These are phyloP conservation scores for Gallinago paraguaiae DNA, from an alignment of 2,113 vertebrate genomes.

Conservation along the genomic window DNA sequence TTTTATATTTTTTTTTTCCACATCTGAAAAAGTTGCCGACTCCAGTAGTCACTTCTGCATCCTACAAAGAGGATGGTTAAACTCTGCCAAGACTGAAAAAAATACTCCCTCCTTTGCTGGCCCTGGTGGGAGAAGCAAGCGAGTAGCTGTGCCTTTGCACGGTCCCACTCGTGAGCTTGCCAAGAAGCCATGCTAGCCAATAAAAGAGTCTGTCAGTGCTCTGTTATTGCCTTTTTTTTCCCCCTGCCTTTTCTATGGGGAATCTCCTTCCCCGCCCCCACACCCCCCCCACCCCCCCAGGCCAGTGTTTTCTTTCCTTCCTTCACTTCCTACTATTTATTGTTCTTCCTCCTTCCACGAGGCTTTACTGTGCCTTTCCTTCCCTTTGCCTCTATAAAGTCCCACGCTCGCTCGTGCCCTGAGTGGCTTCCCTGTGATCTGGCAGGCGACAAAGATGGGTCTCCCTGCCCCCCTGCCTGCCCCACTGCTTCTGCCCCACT, in stretches of 20 bases:
- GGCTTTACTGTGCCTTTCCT: neutral
- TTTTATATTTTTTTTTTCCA: neutral
- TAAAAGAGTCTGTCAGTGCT: neutral
- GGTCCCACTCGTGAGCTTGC: neutral
- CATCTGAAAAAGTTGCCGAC: conserved; percentile 15
- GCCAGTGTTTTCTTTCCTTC: neutral
- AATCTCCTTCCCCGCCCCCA: neutral
- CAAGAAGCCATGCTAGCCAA: conserved; percentile 20
- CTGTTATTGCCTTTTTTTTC: neutral
- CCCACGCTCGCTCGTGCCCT: neutral
- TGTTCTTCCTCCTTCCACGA: neutral
- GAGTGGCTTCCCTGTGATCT: neutral
- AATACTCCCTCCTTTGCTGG: neutral
- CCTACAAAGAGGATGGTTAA: conserved; percentile 5
- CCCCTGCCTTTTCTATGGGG: neutral
- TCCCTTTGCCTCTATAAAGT: neutral
- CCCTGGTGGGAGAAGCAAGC: conserved; percentile 8
- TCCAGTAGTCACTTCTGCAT: neutral
- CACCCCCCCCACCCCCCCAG: neutral
- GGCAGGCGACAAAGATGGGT: neutral
- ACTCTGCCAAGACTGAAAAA: neutral
- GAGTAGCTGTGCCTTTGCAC: conserved; percentile 6
- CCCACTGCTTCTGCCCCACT: neutral
- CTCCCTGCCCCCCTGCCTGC: neutral
- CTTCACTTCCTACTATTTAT: neutral